Evolutionary conservation across 37 sponge, comb jelly and placozoan species (phyloP).

Genomic region (Chondrilla cf. caribensis): DNA sequence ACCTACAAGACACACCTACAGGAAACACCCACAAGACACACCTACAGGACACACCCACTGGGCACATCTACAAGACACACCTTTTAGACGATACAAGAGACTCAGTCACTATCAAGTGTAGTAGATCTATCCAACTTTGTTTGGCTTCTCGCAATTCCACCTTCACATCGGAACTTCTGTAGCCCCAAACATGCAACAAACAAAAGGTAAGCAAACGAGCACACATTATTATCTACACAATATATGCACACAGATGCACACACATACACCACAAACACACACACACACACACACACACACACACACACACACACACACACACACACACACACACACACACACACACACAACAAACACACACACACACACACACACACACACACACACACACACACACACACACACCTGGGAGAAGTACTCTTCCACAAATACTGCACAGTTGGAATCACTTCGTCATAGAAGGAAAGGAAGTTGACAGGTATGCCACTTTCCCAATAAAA

Average conservation of each 20-base stretch:
- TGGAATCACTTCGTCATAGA: constrained; percentile 5
- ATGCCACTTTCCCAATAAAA: background rate
- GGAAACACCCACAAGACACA: too few species aligned
- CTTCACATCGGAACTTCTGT: background rate
- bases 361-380: background rate
- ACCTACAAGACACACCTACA: too few species aligned
- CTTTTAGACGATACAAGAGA: background rate
- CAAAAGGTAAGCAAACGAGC: background rate
- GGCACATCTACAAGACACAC: too few species aligned
- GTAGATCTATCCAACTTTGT: background rate
- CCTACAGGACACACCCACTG: background rate
- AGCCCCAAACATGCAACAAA: too few species aligned
- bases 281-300: background rate
- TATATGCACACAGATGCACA: too few species aligned
- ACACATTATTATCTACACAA: background rate
- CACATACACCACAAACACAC: too few species aligned
- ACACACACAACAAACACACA: too few species aligned
- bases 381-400: constrained; percentile 13
- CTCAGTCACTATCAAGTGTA: background rate
- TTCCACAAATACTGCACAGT: constrained; percentile 3
- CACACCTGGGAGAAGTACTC: background rate
- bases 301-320: background rate
- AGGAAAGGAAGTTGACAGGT: background rate
- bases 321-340: too few species aligned
- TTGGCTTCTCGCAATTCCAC: background rate